Base-by-base conservation (phyloP, 2,888 invertebrate species). In the Drosophila helvetica region DNA sequence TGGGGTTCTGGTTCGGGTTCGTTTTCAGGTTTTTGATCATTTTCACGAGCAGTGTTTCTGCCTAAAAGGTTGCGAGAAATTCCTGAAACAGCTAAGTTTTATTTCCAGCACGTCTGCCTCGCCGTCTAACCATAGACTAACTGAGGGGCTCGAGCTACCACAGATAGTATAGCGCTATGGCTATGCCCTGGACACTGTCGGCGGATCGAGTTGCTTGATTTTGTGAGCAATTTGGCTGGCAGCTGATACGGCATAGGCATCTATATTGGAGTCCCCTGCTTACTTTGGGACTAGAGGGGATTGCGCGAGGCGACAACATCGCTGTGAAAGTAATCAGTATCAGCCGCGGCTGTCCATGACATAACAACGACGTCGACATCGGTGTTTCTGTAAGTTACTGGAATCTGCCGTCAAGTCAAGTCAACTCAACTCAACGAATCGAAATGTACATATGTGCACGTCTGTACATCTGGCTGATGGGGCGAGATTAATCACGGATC, bases 21-120 rank as follows among this genome's bases (percentile, higher is more conserved):
- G n/a, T n/a, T n/a, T 54, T 69, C 46, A 77, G 74, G 27, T 53
- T 69, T 62, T 80, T 77, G 17, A 67, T 73, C 80, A 85, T 82
- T 38, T 18, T 12, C 6, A 50, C 42, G 19, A 43, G 25, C 12
- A 42, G 9, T 15, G 12, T 3, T 33, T 45, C 22, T 0, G 15
- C n/a, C 38, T n/a, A n/a, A 15, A 7, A 17, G 46, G 9, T 51
- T 8, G 30, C 25, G n/a, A 17, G 2, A 27, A 7, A 27, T 27
- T 27, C 27, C 27, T 27, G 25, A 25, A 25, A 25, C 7, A 25
- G 27, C 27, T 8, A 27, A 27, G 47, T 67, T 17, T 17, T 43
- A 12, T 2, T 46, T 38, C 7, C 1, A 30, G 19, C 9, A 27
- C 47, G n/a, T 54, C 42, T 51, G 48, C 55, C 57, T 80, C 60